Evolutionary conservation across 2,113 vertebrate species (phyloP), one percentile per base, ranked within the genome.

Genomic region (Mastomys natalensis): DNA sequence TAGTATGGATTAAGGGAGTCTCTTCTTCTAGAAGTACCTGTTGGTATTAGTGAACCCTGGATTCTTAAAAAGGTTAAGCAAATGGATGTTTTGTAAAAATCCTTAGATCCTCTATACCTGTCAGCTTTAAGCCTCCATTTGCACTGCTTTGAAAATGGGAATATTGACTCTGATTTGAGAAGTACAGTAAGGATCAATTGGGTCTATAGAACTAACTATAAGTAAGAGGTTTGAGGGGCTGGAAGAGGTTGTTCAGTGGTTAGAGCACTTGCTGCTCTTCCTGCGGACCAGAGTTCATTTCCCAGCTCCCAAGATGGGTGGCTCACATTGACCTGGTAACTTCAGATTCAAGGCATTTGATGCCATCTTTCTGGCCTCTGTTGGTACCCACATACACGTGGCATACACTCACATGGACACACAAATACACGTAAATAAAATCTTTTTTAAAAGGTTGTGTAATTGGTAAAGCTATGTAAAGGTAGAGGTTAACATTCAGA

Each of bases 21-120:
- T n/a, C 22, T 51, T 81, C n/a, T 82, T 3, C 51, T 45, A 73
- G 62, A 84, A 80, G 34, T 68, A 58, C 3, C 17, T 15, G 9
- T 48, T 89, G 84, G 3, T 58, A 29, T 58, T 93, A n/a, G 37
- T 84, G 72, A 95, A 82, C 40, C 16, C 8, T 73, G 55, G 48
- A 29, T 87, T 29, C 4, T 8, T 29, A 26, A 15, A 40, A 31
- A 10, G 53, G 15, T 19, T 84, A 77, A 48, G 15, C 66, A 86
- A 96, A 74, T 12, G 84, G 84, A 84, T 94, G 64, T 86, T 92
- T 88, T 93, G 19, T n/a, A 73, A 73, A 93, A 91, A 29, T 43
- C 3, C 40, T 94, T 89, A 95, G 87, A 10, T 91, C 3, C 17
- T 84, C 15, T 87, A 5, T 68, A 96, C 66, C 68, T 40, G 0